Evolutionary conservation across 2,113 vertebrate species (phyloP), one percentile per base, ranked within the genome.

Genomic region (Lepisosteus oculatus): DNA sequence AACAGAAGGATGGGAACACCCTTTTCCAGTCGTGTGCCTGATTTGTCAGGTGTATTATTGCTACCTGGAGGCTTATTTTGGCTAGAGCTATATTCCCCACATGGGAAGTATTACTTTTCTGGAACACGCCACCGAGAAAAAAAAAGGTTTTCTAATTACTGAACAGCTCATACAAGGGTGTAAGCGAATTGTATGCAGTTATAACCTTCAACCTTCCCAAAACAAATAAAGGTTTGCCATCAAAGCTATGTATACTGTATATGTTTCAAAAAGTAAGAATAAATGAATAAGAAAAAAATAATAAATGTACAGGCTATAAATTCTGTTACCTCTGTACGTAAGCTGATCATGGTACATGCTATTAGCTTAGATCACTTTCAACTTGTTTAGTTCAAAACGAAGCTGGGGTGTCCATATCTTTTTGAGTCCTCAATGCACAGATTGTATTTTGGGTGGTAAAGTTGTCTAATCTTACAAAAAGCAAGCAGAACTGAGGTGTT

Each of bases 21-120:
- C 91, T 87, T 91, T 91, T 93, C 88, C 91, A 90, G 91, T 90
- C 89, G 90, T 91, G 90, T 91, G 88, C 87, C 88, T 92, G 84
- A 91, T 92, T 92, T 92, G 88, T 92, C 94, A 94, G 92, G 91
- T 93, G 91, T 89, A 82, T 85, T 87, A 89, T 87, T 89, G 86
- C 86, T 92, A 92, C 89, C 90, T 90, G 84, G 82, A 88, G 88
- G 91, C 88, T 93, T 92, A 86, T 91, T 87, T 92, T 93, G 92
- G 91, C 92, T 87, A 61, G 72, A 74, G 79, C 87, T 86, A 85
- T 80, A 86, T 85, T 56, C 80, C 87, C 85, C 81, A 80, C 83
- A 87, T 84, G 90, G 90, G 89, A 90, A 88, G 72, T 81, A 88
- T 92, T 90, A 85, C 87, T 86, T 90, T 89, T 83, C 90, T 91